Conservation (phyloP, 2,888 invertebrate species). For the Notodonta ziczac region DNA sequence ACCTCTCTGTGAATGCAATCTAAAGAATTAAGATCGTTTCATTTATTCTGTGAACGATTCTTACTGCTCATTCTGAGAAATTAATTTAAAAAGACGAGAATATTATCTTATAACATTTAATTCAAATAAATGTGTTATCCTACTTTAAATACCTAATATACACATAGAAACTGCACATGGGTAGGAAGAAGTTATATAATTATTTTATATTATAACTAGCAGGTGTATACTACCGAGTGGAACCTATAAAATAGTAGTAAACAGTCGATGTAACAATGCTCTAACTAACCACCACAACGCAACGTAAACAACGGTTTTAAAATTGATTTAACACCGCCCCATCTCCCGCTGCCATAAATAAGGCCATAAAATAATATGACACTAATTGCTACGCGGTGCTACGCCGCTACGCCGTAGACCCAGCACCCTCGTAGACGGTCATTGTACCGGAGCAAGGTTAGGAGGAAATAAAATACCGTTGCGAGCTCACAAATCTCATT, state of each 20-base stretch:
- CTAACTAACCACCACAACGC: neutral
- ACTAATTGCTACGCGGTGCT: conserved; percentile 64
- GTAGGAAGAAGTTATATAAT: too few species aligned
- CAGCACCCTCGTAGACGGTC: conserved; percentile 49
- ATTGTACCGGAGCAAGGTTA: conserved; percentile 21
- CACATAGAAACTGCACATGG: too few species aligned
- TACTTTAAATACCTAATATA: too few species aligned
- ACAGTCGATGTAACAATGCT: too few species aligned
- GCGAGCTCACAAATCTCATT: neutral
- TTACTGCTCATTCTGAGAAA: too few species aligned
- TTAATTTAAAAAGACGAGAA: too few species aligned
- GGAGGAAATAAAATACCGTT: neutral
- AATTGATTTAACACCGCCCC: neutral
- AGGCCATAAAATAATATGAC: conserved; percentile 51
- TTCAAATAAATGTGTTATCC: too few species aligned
- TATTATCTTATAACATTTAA: too few species aligned
- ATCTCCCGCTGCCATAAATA: conserved; percentile 47
- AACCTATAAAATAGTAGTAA: too few species aligned
- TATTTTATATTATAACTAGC: too few species aligned
- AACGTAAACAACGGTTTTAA: neutral
- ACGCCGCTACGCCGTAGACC: conserved; percentile 55
- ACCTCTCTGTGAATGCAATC: neutral
- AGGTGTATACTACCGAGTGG: too few species aligned
- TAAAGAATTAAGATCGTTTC: neutral
- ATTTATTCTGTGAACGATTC: neutral